Evolutionary conservation across 2,797 vertebrate species (phyloP).

Genomic region (Molossus alvarezi): DNA sequence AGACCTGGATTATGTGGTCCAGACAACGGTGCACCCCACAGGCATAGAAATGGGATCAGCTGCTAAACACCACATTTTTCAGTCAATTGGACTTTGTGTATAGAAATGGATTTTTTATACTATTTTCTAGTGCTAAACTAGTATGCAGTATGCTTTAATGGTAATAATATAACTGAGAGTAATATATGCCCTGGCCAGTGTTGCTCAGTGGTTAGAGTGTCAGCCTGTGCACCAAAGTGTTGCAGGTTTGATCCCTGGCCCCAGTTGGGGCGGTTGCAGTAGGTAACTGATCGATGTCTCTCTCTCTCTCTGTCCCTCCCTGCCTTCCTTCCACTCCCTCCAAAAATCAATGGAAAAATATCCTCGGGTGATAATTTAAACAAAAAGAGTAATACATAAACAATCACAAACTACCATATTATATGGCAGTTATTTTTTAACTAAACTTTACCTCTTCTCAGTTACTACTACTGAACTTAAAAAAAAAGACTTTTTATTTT

Average conservation of each 20-base stretch:
- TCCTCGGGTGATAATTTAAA: too few relatives aligned
- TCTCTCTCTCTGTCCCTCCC: too few relatives aligned
- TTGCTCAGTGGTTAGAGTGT: too few relatives aligned
- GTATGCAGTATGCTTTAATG: background rate
- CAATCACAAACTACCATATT: background rate
- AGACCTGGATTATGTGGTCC: background rate
- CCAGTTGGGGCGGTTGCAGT: too few relatives aligned
- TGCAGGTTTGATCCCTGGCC: too few relatives aligned
- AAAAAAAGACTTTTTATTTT: background rate
- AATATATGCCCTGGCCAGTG: background rate
- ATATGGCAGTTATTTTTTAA: background rate
- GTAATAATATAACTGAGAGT: background rate
- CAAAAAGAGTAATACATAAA: background rate
- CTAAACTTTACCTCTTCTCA: background rate
- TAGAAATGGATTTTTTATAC: background rate
- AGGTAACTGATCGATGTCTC: too few relatives aligned
- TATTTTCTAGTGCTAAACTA: background rate
- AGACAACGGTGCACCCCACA: accelerated
- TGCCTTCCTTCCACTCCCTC: too few relatives aligned
- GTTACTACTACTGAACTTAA: background rate
- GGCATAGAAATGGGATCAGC: background rate
- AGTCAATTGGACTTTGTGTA: background rate
- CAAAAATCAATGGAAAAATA: too few relatives aligned
- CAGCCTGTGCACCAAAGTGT: too few relatives aligned
- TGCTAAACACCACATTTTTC: background rate